Base-by-base conservation (phyloP, 2,888 invertebrate species). In the Acheta domesticus region DNA sequence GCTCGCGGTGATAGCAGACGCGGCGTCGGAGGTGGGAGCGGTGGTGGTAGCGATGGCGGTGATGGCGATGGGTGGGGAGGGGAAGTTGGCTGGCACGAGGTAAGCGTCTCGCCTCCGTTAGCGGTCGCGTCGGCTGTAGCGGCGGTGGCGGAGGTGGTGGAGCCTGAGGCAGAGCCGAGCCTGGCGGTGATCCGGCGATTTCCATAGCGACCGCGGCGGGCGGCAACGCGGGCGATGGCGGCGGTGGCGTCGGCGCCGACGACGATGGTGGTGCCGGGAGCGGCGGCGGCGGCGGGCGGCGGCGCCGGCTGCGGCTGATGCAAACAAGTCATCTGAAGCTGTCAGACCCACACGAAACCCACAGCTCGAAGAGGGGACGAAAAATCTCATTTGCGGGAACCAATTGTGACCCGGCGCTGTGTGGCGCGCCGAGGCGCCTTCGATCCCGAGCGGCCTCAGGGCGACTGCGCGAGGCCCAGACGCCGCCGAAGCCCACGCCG, bases 311-410 rank as follows among this genome's bases (percentile, higher is more conserved):
- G 62, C 16, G 62, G 62, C 16, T 14, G 62, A 62, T 62, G 62
- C 62, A 62, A 62, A 62, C 62, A 62, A 62, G 62, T 62, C 62
- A 62, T 62, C 62, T 62, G 62, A 62, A 62, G 62, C 62, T 62
- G 62, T 62, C 62, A 62, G 62, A 62, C 62, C 62, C 62, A 62
- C n/a, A 62, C 62, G 62, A 62, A 62, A 62, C 62, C 62, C 62
- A n/a, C 62, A 62, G 62, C 62, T 62, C 62, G 62, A 62, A 62
- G 62, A 62, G 62, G 62, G 62, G n/a, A 62, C 62, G 62, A 62
- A 62, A 62, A 62, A 62, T 62, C 62, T 62, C 62, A 62, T 62
- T 62, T 62, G 62, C 62, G 62, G 62, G 62, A 62, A 62, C 62
- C 62, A 62, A 62, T 62, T 62, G 62, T 62, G 14, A 62, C n/a